phyloP scores from a whole-genome alignment of 2,797 vertebrate species.

The Megalops cyprinoides region DNA sequence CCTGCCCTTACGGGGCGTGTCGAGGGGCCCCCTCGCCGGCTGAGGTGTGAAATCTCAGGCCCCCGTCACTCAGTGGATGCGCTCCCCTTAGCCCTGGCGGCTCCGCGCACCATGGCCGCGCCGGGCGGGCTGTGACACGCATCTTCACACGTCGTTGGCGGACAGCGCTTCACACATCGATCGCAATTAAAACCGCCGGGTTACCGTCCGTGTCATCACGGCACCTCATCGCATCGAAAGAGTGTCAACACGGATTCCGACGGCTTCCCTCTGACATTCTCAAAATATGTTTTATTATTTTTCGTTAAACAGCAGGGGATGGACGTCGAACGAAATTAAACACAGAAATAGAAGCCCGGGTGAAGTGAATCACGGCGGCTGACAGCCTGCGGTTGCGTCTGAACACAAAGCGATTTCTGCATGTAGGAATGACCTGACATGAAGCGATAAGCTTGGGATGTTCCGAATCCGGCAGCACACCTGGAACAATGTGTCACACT shows the following conservation, averaged over 20 bases:
- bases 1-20: constrained; percentile 35
- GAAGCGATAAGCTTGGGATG: background rate
- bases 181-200: background rate
- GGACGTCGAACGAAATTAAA: constrained; percentile 36
- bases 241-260: too few relatives aligned
- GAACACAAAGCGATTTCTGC: constrained; percentile 38
- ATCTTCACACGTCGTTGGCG: constrained; percentile 16
- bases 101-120: too few relatives aligned
- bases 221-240: too few relatives aligned
- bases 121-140: background rate
- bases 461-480: background rate
- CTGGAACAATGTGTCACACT: background rate
- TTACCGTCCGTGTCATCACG: constrained; percentile 37
- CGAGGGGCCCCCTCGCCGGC: constrained; percentile 34
- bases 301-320: constrained; percentile 31
- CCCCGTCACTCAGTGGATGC: too few relatives aligned
- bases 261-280: constrained; percentile 61
- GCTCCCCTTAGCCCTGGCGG: too few relatives aligned
- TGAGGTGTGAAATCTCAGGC: background rate
- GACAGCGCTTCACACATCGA: background rate
- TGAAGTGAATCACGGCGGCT: constrained; percentile 50
- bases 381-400: constrained; percentile 43
- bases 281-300: constrained; percentile 33
- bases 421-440: constrained; percentile 35
- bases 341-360: constrained; percentile 38